Evolutionary conservation across 2,888 invertebrate genomes (phyloP), one percentile per base, ranked within the genome.

Genomic region (Trichopoda pennipes): DNA sequence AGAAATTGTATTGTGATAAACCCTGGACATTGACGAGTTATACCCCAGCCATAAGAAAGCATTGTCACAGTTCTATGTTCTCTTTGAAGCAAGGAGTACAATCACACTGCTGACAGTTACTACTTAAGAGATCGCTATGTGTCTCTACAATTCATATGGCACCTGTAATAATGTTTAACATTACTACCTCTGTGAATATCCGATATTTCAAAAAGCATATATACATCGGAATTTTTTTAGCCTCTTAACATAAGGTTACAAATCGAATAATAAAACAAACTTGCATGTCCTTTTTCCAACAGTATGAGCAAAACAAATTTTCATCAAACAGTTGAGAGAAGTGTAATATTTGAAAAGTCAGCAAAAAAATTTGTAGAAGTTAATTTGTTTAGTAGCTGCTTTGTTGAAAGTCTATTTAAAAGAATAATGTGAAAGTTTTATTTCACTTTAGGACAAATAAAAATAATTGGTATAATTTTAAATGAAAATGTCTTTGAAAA

Each of bases 351-450:
- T 75, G 49, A 76, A 81, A 72, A 66, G 76, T 76, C 76, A 81
- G 80, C 80, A 81, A 76, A 56, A 68, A 53, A 61, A 17, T 72
- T 38, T 72, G 23, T 68, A 60, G 42, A 72, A 81, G 76, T 72
- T 81, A 81, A 81, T 81, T 81, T 81, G 80, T 72, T 81, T 73
- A 77, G 68, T 23, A 55, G 61, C 28, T 42, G 51, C 53, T 47
- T 38, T 51, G 16, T 51, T 44, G 1, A 21, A 16, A 35, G 35
- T 23, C 4, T 44, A 12, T 10, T 16, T n/a, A 16, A 17, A 17
- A n/a, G 53, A 23, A 56, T 23, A 47, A 58, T 3, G 8, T 12
- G 35, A 58, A 53, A 42, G 12, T 42, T 60, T 51, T 60, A 23
- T 63, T 58, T 64, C 56, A 56, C 47, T 60, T 47, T 23, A 8